These are phyloP conservation scores for Lamellibrachia luymesi DNA, from an alignment of 1,140 invertebrate genomes.

Conservation along the genomic window DNA sequence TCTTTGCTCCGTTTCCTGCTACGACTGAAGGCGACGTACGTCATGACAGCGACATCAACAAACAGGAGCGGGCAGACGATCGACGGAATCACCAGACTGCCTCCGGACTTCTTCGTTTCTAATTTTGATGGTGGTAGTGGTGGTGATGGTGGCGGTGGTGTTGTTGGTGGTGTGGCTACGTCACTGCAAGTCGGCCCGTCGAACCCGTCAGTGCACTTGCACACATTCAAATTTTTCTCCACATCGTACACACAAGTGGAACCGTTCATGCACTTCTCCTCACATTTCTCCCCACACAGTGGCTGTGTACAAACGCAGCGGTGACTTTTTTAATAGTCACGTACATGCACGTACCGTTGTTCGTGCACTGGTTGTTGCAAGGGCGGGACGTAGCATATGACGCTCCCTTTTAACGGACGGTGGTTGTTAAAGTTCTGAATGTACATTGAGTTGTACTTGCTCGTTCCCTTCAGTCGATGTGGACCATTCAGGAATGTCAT, in stretches of 20 bases:
- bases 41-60: too few relatives aligned
- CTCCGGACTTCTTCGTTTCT: too few relatives aligned
- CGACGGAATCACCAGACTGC: too few relatives aligned
- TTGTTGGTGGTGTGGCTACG: not conserved
- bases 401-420: not conserved
- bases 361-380: not conserved
- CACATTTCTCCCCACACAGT: not conserved
- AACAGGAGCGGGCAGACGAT: too few relatives aligned
- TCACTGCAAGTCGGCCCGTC: not conserved
- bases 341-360: not conserved
- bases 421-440: not conserved
- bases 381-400: not conserved
- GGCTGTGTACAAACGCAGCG: not conserved
- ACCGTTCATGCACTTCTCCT: not conserved
- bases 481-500: not conserved
- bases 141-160: not conserved
- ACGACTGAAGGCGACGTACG: too few relatives aligned
- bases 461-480: not conserved
- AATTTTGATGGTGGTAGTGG: not conserved
- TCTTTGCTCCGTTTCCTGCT: too few relatives aligned
- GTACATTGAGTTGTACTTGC: not conserved
- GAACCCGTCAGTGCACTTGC: not conserved
- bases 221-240: not conserved
- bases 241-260: not conserved
- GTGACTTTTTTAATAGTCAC: not conserved